phyloP scores from a whole-genome alignment of 2,113 vertebrate species.

The Odocoileus hemionus region DNA sequence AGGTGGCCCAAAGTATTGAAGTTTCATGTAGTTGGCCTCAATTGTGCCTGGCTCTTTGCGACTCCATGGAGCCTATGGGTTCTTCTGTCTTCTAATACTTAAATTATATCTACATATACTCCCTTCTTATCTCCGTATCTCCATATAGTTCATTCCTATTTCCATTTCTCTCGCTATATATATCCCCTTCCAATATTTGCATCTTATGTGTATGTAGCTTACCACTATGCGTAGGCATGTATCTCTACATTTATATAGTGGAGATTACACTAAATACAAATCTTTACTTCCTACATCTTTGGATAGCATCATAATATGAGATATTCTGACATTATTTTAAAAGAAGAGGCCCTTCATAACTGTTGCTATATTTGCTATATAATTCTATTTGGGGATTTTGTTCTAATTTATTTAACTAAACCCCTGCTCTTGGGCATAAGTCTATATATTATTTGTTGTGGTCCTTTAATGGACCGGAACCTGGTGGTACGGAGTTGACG shows the following conservation, averaged over 20 bases:
- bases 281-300: neutral
- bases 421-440: neutral
- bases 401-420: neutral
- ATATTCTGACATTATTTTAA: neutral
- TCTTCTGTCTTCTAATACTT: neutral
- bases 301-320: neutral
- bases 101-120: neutral
- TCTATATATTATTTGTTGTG: neutral
- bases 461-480: too few species aligned
- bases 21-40: neutral
- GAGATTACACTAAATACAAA: neutral
- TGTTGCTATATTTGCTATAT: neutral
- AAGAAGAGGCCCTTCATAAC: neutral
- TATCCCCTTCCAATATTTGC: neutral
- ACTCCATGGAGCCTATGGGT: neutral
- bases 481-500: too few species aligned
- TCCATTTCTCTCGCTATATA: neutral
- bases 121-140: neutral
- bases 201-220: neutral
- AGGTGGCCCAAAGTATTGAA: too few species aligned
- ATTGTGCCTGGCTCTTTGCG: neutral
- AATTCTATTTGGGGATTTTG: neutral
- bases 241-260: neutral
- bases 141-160: neutral
- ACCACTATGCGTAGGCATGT: neutral